Evolutionary conservation across 2,113 vertebrate genomes (phyloP).

Genomic region (Labeo catla): DNA sequence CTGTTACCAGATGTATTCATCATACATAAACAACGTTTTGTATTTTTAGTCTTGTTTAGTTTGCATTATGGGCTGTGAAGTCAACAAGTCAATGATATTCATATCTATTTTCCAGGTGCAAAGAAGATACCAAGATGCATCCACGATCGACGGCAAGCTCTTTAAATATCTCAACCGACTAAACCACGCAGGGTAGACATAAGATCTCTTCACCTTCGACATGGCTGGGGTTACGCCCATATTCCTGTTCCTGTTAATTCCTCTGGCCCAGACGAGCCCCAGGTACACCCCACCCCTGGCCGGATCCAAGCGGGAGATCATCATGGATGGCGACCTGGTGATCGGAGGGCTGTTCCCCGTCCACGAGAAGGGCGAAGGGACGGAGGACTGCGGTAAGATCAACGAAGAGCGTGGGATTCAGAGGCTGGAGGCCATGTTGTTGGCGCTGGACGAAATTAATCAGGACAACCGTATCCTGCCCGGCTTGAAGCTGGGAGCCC

Average conservation of each 20-base stretch:
- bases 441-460: slow-evolving; percentile 95
- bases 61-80: not conserved
- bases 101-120: slow-evolving; percentile 21
- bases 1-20: not conserved
- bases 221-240: slow-evolving; percentile 63
- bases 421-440: slow-evolving; percentile 96
- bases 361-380: slow-evolving; percentile 92
- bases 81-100: not conserved
- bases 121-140: slow-evolving; percentile 23
- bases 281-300: slow-evolving; percentile 64
- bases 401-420: slow-evolving; percentile 96
- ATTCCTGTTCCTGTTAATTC: slow-evolving; percentile 65
- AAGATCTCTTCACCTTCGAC: slow-evolving; percentile 20
- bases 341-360: slow-evolving; percentile 95
- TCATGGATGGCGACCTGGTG: slow-evolving; percentile 96
- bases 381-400: slow-evolving; percentile 93
- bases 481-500: slow-evolving; percentile 88
- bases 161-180: slow-evolving; percentile 3
- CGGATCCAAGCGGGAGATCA: slow-evolving; percentile 88
- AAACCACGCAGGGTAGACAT: slow-evolving; percentile 14
- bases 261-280: slow-evolving; percentile 71
- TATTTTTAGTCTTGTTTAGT: not conserved
- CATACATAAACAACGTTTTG: not conserved
- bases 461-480: slow-evolving; percentile 86
- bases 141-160: not conserved